These are phyloP conservation scores for Phytoseiulus persimilis DNA, from an alignment of 2,888 invertebrate species.

Conservation along the genomic window DNA sequence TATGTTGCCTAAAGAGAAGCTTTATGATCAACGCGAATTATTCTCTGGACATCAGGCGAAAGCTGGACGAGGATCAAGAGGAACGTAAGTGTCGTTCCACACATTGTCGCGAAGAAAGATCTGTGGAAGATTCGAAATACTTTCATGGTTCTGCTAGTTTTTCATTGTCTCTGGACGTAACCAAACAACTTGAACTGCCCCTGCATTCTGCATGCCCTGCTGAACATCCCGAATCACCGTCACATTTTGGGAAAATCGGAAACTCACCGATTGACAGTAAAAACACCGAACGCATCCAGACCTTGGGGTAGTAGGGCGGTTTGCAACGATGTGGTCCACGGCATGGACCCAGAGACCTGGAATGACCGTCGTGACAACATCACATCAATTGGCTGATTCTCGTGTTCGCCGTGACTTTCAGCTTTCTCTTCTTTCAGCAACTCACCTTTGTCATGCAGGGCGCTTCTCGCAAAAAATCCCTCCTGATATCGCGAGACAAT, in stretches of 20 bases:
- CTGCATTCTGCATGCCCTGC: too few relatives aligned
- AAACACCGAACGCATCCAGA: slow-evolving; percentile 8
- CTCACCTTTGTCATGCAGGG: not conserved
- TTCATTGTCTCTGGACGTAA: too few relatives aligned
- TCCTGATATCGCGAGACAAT: not conserved
- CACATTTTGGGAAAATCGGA: too few relatives aligned
- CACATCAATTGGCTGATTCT: too few relatives aligned
- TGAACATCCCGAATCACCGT: too few relatives aligned
- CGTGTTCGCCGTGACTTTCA: too few relatives aligned
- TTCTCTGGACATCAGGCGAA: not conserved
- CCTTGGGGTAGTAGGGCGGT: not conserved
- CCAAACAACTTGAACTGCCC: too few relatives aligned
- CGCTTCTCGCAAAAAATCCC: not conserved
- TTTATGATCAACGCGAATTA: not conserved
- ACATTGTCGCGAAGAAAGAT: slow-evolving; percentile 16
- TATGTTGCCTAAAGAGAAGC: too few relatives aligned
- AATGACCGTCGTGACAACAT: too few relatives aligned
- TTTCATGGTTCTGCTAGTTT: too few relatives aligned
- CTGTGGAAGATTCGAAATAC: not conserved
- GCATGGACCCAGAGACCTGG: not conserved
- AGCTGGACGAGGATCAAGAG: slow-evolving; percentile 6
- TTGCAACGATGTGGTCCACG: not conserved
- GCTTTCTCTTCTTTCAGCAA: too few relatives aligned
- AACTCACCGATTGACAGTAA: slow-evolving; percentile 7
- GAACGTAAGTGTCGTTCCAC: slow-evolving; percentile 13